Evolutionary conservation across 1,140 invertebrate genomes (phyloP), one percentile per base, ranked within the genome.

Genomic region (Ostrea edulis): DNA sequence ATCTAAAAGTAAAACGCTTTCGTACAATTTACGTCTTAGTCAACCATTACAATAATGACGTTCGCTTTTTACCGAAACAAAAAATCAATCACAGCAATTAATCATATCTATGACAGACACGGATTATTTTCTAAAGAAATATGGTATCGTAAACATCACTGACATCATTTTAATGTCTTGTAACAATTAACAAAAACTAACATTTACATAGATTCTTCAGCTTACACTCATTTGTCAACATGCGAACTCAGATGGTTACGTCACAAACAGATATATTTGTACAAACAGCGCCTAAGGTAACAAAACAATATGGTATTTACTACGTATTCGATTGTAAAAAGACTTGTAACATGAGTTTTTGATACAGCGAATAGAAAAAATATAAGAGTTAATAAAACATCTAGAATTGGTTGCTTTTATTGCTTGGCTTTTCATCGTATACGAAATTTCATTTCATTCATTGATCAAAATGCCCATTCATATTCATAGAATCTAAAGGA

Each of bases 201-300:
- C 12, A 11, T 22, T 14, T 77, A 77, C 55, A 62, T 62, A n/a
- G 55, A 5, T 62, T 62, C 17, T 77, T 35, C 29, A 22, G 68
- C 68, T 77, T 14, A 14, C 12, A 77, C 22, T 77, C 68, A 77
- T 77, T 29, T 77, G 68, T 77, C 68, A 77, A 8, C 2, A 25
- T 77, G 25, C 68, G 29, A 77, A 77, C 4, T 29, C 68, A 25
- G 68, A 77, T 77, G 25, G 29, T 77, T 77, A 35, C 68, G 68
- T 77, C 68, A 77, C 22, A 77, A 77, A 35, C 68, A 77, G 68
- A 5, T 77, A 11, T 25, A 17, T 77, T 77, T 29, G 68, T 14
- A 77, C 25, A 77, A 77, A 77, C 17, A 77, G 25, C 68, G 68
- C 68, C 68, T 25, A 77, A 29, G 68, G 68, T 77, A 14, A 77